Evolutionary conservation across 1,140 invertebrate species (phyloP).

Genomic region (Drosophila quadrilineata): DNA sequence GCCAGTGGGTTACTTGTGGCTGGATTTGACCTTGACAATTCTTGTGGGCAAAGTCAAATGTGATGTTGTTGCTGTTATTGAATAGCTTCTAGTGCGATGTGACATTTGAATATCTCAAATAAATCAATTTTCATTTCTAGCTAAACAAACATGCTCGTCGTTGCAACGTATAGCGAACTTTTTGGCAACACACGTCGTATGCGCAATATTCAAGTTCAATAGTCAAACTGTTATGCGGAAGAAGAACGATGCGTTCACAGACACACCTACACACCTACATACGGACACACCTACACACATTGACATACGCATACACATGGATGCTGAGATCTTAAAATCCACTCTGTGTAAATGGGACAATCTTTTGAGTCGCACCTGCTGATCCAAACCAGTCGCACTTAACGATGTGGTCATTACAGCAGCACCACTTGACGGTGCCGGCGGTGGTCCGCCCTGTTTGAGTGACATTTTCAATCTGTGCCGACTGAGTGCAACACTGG

Average conservation of each 20-base stretch:
- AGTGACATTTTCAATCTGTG: constrained; percentile 75
- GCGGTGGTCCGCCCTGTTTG: constrained; percentile 67
- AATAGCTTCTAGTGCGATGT: not conserved
- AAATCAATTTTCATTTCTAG: not conserved
- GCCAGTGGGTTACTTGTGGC: constrained; percentile 14
- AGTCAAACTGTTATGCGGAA: constrained; percentile 38
- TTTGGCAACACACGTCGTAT: constrained; percentile 51
- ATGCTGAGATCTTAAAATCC: no score
- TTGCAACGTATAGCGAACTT: constrained; percentile 33
- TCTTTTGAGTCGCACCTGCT: constrained; percentile 49
- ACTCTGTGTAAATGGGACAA: no score
- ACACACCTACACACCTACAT: not conserved
- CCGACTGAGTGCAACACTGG: constrained; percentile 56
- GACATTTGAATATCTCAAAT: not conserved
- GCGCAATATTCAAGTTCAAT: constrained; percentile 56
- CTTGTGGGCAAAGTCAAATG: constrained; percentile 28
- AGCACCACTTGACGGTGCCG: constrained; percentile 56
- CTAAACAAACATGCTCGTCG: constrained; percentile 36
- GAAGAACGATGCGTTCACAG: constrained; percentile 16
- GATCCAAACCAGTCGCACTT: constrained; percentile 45
- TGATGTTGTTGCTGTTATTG: not conserved
- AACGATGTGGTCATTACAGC: constrained; percentile 61
- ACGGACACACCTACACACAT: not conserved
- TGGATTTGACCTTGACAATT: constrained; percentile 38
- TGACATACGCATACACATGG: not conserved